Conservation (phyloP, 2,797 vertebrate genomes). For the Sebastes paucispinis region DNA sequence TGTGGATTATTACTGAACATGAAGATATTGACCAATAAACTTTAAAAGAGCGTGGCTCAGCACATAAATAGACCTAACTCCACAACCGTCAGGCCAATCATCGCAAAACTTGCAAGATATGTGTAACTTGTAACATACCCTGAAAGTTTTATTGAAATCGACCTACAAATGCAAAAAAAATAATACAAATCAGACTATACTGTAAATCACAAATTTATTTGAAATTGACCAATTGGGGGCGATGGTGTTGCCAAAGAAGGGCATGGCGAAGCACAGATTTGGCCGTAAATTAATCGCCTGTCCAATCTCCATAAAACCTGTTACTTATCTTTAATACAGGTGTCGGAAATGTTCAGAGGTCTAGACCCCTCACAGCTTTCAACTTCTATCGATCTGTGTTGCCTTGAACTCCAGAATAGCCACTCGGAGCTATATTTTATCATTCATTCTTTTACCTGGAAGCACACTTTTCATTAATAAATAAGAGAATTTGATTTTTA, state of each 20-base stretch:
- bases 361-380: not conserved
- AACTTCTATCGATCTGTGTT: not conserved
- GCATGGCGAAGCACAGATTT: not conserved
- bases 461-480: not conserved
- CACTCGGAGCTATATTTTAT: too few relatives aligned
- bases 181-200: not conserved
- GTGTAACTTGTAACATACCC: not conserved
- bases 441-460: too few relatives aligned
- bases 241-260: not conserved
- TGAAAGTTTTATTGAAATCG: not conserved
- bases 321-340: not conserved
- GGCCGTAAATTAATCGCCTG: not conserved
- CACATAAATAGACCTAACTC: not conserved
- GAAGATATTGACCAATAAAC: too few relatives aligned
- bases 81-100: not conserved
- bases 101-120: not conserved
- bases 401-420: not conserved
- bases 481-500: not conserved
- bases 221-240: too few relatives aligned
- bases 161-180: not conserved
- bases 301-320: not conserved
- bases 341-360: not conserved
- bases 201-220: not conserved
- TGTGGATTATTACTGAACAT: not conserved
- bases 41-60: not conserved